Base-by-base conservation (phyloP, 2,797 vertebrate species). In the Phataginus tetradactyla region DNA sequence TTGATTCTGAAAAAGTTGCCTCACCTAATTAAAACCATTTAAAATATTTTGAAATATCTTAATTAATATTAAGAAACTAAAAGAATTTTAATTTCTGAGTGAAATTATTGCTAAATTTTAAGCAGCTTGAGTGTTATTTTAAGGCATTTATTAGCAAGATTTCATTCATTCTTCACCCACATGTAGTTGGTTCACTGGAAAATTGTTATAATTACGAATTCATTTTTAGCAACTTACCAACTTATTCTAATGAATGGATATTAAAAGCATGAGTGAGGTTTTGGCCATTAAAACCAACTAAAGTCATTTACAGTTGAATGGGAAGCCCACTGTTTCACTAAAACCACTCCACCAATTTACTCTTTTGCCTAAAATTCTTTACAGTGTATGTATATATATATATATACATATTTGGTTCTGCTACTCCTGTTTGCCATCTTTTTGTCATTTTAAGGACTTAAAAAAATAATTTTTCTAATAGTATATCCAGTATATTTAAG, bases 81-180 rank as follows among this genome's bases (percentile, higher is more conserved):
- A 57, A 83, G 34, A 92, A 91, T 64, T 95, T 92, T 86, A 37
- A 29, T 97, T 97, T 97, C 66, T 86, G 34, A 83, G n/a, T 55
- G 21, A 94, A 94, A 85, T 79, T 69, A 23, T 84, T 91, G 21
- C 74, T 59, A 92, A 95, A 86, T 97, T 96, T 96, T 96, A 90
- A 95, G 72, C 57, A 91, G 80, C 79, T 93, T 84, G 39, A 57
- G 17, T 96, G 39, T 94, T 95, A 97, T 94, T 96, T 97, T 96
- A 95, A 96, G 93, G 49, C 23, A 0, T 92, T 34, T 93, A 64
- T 96, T 94, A 87, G 51, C 78, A 96, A 91, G 61, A 92, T 81
- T 97, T 97, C 86, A 93, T 95, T 97, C 75, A 92, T 34, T 95
- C 59, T 87, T 92, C 4, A 0, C 86, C 89, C 71, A 96, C 89